Conservation (phyloP, 2,797 vertebrate genomes). For the Cynopterus sphinx region DNA sequence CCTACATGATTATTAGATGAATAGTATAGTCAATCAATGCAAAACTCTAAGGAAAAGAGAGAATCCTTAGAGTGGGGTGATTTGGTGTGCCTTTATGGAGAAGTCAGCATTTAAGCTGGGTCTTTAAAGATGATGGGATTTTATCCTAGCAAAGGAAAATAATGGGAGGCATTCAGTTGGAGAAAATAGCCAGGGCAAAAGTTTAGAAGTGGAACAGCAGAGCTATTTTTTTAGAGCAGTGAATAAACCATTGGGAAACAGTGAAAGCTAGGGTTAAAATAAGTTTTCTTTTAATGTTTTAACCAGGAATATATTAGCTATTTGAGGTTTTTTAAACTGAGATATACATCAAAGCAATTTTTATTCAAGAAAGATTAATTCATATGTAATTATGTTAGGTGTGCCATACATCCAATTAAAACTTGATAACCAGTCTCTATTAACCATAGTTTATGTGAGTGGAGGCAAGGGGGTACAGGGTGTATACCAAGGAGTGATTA, state of each 20-base stretch:
- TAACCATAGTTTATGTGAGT: neutral
- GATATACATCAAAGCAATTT: neutral
- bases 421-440: neutral
- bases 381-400: neutral
- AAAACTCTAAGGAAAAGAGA: neutral
- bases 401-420: neutral
- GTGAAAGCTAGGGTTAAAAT: neutral
- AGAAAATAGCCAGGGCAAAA: neutral
- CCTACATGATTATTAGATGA: neutral
- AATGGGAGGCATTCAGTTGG: neutral
- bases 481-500: neutral
- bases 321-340: neutral
- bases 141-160: slow-evolving; percentile 24
- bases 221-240: neutral
- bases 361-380: neutral
- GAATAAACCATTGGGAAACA: neutral
- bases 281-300: slow-evolving; percentile 12
- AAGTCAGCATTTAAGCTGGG: neutral
- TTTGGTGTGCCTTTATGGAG: neutral
- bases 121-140: slow-evolving; percentile 23
- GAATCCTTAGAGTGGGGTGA: neutral
- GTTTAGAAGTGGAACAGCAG: neutral
- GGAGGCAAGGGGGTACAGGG: neutral
- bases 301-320: neutral
- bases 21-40: neutral